Percentiles rank a stretch among this genome's conserved stretches.
phyloP scores from a whole-genome alignment of 2,888 invertebrate species.

The Formica aserva region DNA sequence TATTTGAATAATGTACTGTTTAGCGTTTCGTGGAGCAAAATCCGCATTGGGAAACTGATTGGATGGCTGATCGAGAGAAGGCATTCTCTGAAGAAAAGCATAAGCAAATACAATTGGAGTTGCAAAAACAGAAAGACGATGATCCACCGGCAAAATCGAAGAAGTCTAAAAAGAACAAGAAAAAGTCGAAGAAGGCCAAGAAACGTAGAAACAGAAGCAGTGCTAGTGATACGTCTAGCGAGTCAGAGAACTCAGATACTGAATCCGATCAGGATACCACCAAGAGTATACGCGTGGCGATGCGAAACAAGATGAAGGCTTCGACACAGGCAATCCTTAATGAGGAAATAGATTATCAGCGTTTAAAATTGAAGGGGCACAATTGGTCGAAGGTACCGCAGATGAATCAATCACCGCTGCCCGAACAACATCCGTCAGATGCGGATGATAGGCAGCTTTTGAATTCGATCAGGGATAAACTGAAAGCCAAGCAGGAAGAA shows the following conservation, averaged over 20 bases:
- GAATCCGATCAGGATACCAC: constrained; percentile 87
- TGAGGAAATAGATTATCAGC: constrained; percentile 84
- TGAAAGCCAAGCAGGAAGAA: constrained; percentile 87
- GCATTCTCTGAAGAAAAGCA: constrained; percentile 86
- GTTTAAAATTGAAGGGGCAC: constrained; percentile 86
- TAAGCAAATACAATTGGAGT: constrained; percentile 84
- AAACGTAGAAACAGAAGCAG: constrained; percentile 86
- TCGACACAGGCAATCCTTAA: constrained; percentile 86
- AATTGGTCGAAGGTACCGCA: constrained; percentile 83
- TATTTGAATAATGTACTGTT: constrained; percentile 61
- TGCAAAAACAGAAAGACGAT: constrained; percentile 88
- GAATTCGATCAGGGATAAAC: constrained; percentile 87
- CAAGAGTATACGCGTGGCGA: constrained; percentile 89
- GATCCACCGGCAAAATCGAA: constrained; percentile 86
- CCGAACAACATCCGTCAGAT: constrained; percentile 77
- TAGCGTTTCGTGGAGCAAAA: constrained; percentile 94
- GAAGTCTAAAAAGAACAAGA: constrained; percentile 88
- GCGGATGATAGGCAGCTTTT: constrained; percentile 86
- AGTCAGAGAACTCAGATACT: constrained; percentile 85
- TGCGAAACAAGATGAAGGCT: constrained; percentile 88
- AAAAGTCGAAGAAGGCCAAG: constrained; percentile 86
- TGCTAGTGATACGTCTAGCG: constrained; percentile 83
- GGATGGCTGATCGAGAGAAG: constrained; percentile 93
- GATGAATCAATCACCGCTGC: constrained; percentile 75
- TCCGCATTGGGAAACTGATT: constrained; percentile 95